Evolutionary conservation across 2,797 vertebrate genomes (phyloP).

Genomic region (Mus caroli): DNA sequence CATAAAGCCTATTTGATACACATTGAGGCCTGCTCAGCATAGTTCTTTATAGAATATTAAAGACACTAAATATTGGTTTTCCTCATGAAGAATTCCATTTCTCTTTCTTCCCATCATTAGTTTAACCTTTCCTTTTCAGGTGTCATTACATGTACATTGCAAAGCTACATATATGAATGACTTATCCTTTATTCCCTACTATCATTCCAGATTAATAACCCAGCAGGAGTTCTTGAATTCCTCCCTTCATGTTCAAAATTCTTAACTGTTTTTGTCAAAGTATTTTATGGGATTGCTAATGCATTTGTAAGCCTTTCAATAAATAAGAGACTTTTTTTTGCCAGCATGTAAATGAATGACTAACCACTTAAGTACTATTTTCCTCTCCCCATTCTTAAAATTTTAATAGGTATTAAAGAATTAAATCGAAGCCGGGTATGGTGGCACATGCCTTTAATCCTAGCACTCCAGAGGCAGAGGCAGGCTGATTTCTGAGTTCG

Average conservation of each 20-base stretch:
- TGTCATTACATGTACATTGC: not conserved
- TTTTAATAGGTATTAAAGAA: not conserved
- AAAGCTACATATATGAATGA: not conserved
- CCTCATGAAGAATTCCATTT: not conserved
- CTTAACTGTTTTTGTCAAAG: not conserved
- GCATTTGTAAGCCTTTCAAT: not conserved
- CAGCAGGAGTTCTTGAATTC: not conserved
- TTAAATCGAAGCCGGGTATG: not conserved
- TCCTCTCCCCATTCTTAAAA: not conserved
- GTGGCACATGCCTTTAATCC: no score
- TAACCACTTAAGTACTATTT: not conserved
- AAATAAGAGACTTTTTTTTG: not conserved
- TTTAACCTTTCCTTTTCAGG: not conserved
- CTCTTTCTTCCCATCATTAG: not conserved
- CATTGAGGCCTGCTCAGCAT: not conserved
- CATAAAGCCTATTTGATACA: not conserved
- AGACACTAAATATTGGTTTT: not conserved
- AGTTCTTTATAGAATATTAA: slow-evolving; percentile 42
- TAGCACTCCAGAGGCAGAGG: no score
- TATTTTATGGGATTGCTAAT: not conserved
- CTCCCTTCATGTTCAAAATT: not conserved
- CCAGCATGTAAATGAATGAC: not conserved
- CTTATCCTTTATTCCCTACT: not conserved
- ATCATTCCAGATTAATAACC: not conserved
- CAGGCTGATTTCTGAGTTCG: no score